These are phyloP conservation scores for Sebastes itinus DNA, from an alignment of 2,797 vertebrate genomes.

Conservation along the genomic window DNA sequence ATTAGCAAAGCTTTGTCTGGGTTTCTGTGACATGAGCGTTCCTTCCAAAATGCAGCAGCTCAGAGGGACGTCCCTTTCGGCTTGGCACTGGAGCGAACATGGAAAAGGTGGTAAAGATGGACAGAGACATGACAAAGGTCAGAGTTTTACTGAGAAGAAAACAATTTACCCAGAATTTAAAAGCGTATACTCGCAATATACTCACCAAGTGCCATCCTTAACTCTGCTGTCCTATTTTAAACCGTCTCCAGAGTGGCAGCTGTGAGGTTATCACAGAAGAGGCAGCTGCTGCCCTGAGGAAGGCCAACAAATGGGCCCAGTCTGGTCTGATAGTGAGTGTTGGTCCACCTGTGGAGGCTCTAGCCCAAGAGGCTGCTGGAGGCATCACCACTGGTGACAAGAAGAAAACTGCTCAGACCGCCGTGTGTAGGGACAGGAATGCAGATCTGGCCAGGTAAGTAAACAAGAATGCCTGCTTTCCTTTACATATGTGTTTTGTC, in stretches of 20 bases:
- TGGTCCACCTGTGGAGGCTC: constrained; percentile 91
- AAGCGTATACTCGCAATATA: not conserved
- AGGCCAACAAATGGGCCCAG: constrained; percentile 98
- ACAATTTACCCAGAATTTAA: not conserved
- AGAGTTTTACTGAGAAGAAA: not conserved
- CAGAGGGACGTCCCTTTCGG: constrained; percentile 96
- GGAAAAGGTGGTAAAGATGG: constrained; percentile 99
- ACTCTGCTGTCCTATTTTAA: constrained; percentile 6
- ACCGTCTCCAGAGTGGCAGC: constrained; percentile 86
- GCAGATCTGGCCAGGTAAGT: constrained; percentile 92
- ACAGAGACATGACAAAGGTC: constrained; percentile 99
- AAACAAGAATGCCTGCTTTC: not conserved
- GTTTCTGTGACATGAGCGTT: constrained; percentile 12
- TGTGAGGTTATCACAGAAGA: constrained; percentile 98
- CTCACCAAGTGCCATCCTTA: not conserved
- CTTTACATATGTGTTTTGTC: not conserved
- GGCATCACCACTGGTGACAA: constrained; percentile 93
- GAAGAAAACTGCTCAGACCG: constrained; percentile 96
- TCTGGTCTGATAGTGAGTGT: constrained; percentile 97
- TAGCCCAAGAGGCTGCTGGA: constrained; percentile 87
- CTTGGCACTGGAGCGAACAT: constrained; percentile 98
- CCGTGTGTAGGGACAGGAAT: constrained; percentile 95
- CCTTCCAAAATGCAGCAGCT: constrained; percentile 86
- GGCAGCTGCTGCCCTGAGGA: constrained; percentile 92
- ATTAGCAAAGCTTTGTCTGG: not conserved